Conservation (phyloP, 2,113 vertebrate genomes). For the Edolisoma coerulescens region DNA sequence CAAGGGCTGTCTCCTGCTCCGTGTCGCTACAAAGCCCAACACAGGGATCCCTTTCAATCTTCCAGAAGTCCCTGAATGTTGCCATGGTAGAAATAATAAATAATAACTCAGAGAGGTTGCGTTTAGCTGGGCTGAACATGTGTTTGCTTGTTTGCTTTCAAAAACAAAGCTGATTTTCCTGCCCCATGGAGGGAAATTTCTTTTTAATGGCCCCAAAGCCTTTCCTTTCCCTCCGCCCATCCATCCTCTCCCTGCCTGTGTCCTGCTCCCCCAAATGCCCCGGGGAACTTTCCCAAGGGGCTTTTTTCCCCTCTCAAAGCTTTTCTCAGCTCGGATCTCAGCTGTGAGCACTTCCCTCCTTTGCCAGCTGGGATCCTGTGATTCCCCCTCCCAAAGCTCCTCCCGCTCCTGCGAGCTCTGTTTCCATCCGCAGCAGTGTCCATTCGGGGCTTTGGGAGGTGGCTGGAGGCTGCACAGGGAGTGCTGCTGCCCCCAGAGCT, state of each 20-base stretch:
- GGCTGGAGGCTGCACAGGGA: background rate
- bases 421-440: background rate
- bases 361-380: background rate
- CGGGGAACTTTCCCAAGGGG: accelerated
- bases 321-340: background rate
- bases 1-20: constrained; percentile 35
- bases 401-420: background rate
- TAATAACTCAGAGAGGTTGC: background rate
- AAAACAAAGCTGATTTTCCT: constrained; percentile 32
- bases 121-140: background rate
- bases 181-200: background rate
- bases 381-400: background rate
- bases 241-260: background rate
- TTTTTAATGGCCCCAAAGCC: background rate
- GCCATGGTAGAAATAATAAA: constrained; percentile 52
- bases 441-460: background rate
- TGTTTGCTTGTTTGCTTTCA: constrained; percentile 52
- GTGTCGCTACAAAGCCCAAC: background rate
- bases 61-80: background rate
- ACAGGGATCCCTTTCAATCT: constrained; percentile 17
- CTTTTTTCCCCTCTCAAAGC: background rate
- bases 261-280: background rate
- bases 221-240: background rate
- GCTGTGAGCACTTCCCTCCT: background rate
- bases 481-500: background rate